These are phyloP conservation scores for Xestia c-nigrum DNA, from an alignment of 2,888 invertebrate genomes.

Conservation along the genomic window DNA sequence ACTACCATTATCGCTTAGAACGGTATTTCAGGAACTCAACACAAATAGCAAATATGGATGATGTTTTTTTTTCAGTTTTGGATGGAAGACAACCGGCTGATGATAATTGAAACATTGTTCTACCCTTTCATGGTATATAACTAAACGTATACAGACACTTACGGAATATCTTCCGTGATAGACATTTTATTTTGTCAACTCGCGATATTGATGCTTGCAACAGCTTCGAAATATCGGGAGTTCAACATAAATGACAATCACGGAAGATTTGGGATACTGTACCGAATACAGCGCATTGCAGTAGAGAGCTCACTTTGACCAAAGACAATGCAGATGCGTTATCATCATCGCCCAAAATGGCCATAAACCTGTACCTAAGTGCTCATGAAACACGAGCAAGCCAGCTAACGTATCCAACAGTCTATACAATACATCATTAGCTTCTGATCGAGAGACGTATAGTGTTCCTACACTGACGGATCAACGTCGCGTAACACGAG, in stretches of 20 bases:
- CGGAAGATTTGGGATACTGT: neutral
- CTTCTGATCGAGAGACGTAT: conserved; percentile 12
- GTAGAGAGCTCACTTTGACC: neutral
- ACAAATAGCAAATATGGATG: neutral
- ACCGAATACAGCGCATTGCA: neutral
- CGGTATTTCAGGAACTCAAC: neutral
- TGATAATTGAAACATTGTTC: no score
- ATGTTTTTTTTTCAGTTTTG: neutral
- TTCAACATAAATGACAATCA: no score
- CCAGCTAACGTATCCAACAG: neutral
- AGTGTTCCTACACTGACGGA: conserved; percentile 26
- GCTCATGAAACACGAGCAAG: neutral
- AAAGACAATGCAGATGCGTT: no score
- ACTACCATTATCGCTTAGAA: neutral
- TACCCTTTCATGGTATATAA: no score
- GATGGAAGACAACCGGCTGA: no score
- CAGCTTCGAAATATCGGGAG: no score
- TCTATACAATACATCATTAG: conserved; percentile 39
- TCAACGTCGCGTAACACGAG: conserved; percentile 31
- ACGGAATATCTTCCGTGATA: no score
- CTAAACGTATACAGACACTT: no score
- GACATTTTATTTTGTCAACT: no score
- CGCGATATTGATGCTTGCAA: no score
- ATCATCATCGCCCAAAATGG: no score
- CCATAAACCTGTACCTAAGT: neutral